Evolutionary conservation across 1,140 invertebrate species (phyloP), one percentile per base, ranked within the genome.

Genomic region (Heliconius hermathena): DNA sequence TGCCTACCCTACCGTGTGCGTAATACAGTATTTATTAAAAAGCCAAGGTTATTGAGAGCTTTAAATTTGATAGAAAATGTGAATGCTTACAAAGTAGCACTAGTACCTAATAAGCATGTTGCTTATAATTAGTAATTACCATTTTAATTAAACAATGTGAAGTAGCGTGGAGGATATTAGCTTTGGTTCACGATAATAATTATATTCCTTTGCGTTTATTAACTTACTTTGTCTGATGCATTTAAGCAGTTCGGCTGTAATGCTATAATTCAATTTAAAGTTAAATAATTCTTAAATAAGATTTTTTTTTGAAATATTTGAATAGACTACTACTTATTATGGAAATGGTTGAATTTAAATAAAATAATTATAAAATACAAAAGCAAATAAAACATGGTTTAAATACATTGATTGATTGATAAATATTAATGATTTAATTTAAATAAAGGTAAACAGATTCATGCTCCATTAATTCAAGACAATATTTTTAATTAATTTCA

Each of bases 51-150:
- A 9, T 9, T 26, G 22, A 66, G 26, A 60, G 9, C 11, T 66
- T 66, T 29, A 29, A 26, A 66, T 66, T 71, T 77, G 72, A 13
- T 66, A 29, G 22, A 66, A 29, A 26, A 66, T 66, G 26, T 26
- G 29, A 76, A 76, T 76, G 9, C 36, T 66, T 76, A 38, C 22
- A 76, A 76, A 41, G 60, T 76, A 66, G 8, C 54, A 33, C 13
- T 13, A 46, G 41, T 16, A 36, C 33, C 33, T 36, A 46, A 33
- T 49, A 36, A 78, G 36, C 57, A 41, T n/a, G 22, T 74, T 57
- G 77, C 70, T 57, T 29, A 36, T 78, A 76, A 76, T 76, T 76
- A 76, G 54, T 76, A 66, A 54, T 76, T 76, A 66, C 29, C 33
- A 26, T 76, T 76, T 38, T 76, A 76, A 76, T 76, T 54, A 66